Conservation (phyloP, 2,888 invertebrate genomes). For the Cerceris ruficornis region DNA sequence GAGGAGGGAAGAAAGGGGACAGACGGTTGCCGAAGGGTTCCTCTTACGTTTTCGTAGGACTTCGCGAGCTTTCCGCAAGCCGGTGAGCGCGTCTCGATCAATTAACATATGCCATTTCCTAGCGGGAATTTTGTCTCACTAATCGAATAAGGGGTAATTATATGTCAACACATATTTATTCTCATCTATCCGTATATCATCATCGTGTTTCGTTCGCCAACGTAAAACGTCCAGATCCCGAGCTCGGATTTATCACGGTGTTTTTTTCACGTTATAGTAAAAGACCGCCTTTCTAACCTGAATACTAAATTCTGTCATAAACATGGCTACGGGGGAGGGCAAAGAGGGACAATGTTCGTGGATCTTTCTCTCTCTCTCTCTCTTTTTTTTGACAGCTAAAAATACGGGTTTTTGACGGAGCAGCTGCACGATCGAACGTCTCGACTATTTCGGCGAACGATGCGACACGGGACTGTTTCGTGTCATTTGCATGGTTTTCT, state of each 20-base stretch:
- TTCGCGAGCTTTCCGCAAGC: constrained; percentile 56
- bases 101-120: constrained; percentile 59
- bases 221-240: constrained; percentile 13
- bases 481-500: constrained; percentile 23
- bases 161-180: constrained; percentile 8
- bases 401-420: constrained; percentile 60
- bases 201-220: constrained; percentile 9
- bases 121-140: constrained; percentile 57
- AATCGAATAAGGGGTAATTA: constrained; percentile 51
- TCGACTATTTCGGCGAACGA: constrained; percentile 58
- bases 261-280: constrained; percentile 16
- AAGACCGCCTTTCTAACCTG: constrained; percentile 57
- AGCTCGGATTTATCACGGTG: constrained; percentile 29
- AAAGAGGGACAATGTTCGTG: constrained; percentile 18
- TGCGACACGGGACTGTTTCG: constrained; percentile 1
- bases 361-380: constrained; percentile 33
- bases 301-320: constrained; percentile 54
- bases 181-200: background rate
- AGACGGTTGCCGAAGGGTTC: constrained; percentile 35
- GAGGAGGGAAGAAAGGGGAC: constrained; percentile 41
- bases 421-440: constrained; percentile 19
- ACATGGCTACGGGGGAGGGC: constrained; percentile 16
- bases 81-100: constrained; percentile 59
- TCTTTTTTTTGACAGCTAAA: constrained; percentile 61
- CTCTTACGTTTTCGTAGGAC: constrained; percentile 49